These are phyloP conservation scores for Pachyseris speciosa DNA, from an alignment of 64 coral and sea anemone genomes.

Conservation along the genomic window DNA sequence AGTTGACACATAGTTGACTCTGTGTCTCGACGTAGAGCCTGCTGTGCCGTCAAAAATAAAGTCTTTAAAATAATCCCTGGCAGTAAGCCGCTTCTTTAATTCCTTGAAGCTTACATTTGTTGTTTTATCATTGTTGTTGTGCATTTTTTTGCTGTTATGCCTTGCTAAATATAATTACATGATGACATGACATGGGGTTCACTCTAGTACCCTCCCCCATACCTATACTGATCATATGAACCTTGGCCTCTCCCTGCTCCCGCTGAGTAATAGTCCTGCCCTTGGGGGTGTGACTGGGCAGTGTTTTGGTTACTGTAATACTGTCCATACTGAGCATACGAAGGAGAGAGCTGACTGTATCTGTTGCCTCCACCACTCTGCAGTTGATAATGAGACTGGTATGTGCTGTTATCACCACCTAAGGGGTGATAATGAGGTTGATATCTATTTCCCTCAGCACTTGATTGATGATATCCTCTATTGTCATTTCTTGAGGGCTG, in stretches of 20 bases:
- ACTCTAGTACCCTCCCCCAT: neutral
- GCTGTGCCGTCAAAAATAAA: no score
- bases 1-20: no score
- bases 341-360: neutral
- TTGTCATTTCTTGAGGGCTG: neutral
- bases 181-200: no score
- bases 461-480: neutral
- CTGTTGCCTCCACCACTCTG: neutral
- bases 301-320: neutral
- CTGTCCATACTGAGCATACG: neutral
- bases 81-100: no score
- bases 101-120: no score
- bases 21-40: no score
- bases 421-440: neutral
- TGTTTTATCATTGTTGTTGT: no score
- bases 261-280: conserved; percentile 4
- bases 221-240: neutral
- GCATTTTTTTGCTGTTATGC: no score
- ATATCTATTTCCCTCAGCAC: neutral
- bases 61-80: no score
- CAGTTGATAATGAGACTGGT: neutral
- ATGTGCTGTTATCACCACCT: neutral
- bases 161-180: no score
- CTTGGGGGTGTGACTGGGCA: neutral
- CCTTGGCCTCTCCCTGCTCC: neutral